Base-by-base conservation (phyloP, 2,797 vertebrate species). In the Lerista edwardsae region DNA sequence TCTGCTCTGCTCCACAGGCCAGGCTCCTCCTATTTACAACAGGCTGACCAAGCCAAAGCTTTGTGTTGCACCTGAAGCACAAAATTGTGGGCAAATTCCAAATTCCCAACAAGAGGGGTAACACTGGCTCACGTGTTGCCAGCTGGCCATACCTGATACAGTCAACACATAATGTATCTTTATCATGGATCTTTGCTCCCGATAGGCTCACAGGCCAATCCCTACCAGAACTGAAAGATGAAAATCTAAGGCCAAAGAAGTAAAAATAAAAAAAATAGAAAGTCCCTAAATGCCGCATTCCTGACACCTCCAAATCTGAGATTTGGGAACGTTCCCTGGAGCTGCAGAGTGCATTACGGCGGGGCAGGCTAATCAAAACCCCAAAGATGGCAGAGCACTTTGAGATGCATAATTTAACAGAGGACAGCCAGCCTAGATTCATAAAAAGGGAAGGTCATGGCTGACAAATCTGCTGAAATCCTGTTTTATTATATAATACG, bases 391-490 rank as follows among this genome's bases (percentile, higher is more conserved):
- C 90, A 93, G 92, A 91, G 93, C 92, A 91, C 91, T 93, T 94
- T 71, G 87, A 93, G 91, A 94, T 94, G 94, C 91, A 92, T 93
- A 95, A 95, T 94, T 94, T 94, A 94, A 91, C 83, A 94, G 93
- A 93, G 92, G 94, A 92, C 93, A 93, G 87, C 88, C 90, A 86
- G 93, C 90, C 92, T 80, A 29, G 91, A 91, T 94, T 92, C 94
- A 93, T 94, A 94, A 95, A 95, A 92, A 76, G 65, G 90, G 92
- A 94, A 95, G 94, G 93, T 94, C 93, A 94, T 65, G 91, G 85
- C 91, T 93, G 93, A 94, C 93, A 94, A 94, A 94, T 93, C 91
- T 93, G 92, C 93, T 94, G 94, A 94, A 95, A 94, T 90, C 88
- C 92, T 88, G 84, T 91, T 94, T 92, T 95, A 94, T 94, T 94